Evolutionary conservation across 2,113 vertebrate genomes (phyloP).

Genomic region (Mola mola): DNA sequence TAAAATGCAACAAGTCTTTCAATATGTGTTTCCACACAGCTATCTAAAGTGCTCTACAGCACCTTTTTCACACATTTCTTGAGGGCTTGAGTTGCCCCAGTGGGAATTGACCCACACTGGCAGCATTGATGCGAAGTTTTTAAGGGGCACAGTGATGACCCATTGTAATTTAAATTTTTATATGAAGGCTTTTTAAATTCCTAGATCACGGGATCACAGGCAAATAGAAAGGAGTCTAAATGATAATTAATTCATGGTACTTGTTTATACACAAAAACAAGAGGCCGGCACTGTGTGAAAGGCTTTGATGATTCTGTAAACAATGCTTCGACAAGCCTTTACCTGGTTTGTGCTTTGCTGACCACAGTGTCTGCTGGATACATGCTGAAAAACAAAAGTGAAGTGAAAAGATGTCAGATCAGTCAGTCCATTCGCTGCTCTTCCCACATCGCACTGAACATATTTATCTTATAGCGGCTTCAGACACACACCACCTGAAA

Average conservation of each 20-base stretch:
- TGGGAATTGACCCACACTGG: slow-evolving; percentile 29
- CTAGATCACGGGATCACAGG: not conserved
- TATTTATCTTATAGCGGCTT: slow-evolving; percentile 55
- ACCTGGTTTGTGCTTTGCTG: slow-evolving; percentile 98
- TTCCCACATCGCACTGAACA: slow-evolving; percentile 54
- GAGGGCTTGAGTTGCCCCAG: slow-evolving; percentile 33
- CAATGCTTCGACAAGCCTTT: slow-evolving; percentile 46
- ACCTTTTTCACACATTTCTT: slow-evolving; percentile 24
- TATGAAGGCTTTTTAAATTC: slow-evolving; percentile 2
- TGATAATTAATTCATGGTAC: not conserved
- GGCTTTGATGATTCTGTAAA: not conserved
- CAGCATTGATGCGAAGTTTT: slow-evolving; percentile 8
- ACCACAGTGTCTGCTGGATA: slow-evolving; percentile 96
- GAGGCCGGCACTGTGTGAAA: slow-evolving; percentile 2
- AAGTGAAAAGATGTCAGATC: slow-evolving; percentile 58
- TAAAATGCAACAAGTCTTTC: no score
- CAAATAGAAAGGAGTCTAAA: slow-evolving; percentile 11
- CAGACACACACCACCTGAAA: slow-evolving; percentile 48
- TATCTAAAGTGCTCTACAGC: not conserved
- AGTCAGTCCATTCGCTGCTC: slow-evolving; percentile 39
- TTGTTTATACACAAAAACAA: slow-evolving; percentile 8
- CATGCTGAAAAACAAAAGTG: slow-evolving; percentile 84
- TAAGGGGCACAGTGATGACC: slow-evolving; percentile 7
- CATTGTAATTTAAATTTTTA: slow-evolving; percentile 12
- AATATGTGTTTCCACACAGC: no score